Evolutionary conservation across 2,888 invertebrate species (phyloP).

Genomic region (Hoplodrina blanda): DNA sequence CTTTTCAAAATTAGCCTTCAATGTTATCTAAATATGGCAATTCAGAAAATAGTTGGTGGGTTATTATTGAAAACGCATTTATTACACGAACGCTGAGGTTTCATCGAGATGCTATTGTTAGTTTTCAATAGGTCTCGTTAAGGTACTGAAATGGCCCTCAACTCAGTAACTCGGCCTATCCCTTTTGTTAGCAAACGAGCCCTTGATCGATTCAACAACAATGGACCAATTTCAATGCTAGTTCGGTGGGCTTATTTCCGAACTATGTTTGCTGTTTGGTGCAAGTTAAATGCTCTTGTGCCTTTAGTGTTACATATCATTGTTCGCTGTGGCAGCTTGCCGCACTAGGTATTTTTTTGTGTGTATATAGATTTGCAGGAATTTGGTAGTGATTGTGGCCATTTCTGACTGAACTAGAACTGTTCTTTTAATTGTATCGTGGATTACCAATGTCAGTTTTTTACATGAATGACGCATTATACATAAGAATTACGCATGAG

Average conservation of each 20-base stretch:
- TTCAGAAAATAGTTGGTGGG: slow-evolving; percentile 43
- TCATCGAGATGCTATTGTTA: slow-evolving; percentile 85
- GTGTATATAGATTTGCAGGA: neutral
- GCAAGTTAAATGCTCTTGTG: slow-evolving; percentile 41
- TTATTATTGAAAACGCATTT: slow-evolving; percentile 71
- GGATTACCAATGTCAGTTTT: too few relatives aligned
- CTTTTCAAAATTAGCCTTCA: slow-evolving; percentile 49
- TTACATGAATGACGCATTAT: too few relatives aligned
- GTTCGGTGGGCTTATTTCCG: slow-evolving; percentile 72
- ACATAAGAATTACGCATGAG: too few relatives aligned
- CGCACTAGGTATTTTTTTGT: slow-evolving; percentile 15
- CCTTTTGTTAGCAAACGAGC: slow-evolving; percentile 86
- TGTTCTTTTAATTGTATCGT: neutral
- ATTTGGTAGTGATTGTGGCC: slow-evolving; percentile 8
- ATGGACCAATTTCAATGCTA: slow-evolving; percentile 85
- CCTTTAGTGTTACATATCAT: slow-evolving; percentile 1
- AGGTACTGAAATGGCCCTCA: slow-evolving; percentile 81
- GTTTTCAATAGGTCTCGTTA: slow-evolving; percentile 86
- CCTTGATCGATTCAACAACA: slow-evolving; percentile 85
- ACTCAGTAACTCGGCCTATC: slow-evolving; percentile 75
- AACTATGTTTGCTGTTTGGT: slow-evolving; percentile 67
- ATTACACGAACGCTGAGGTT: slow-evolving; percentile 77
- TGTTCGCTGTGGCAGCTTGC: neutral
- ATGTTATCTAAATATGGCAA: slow-evolving; percentile 52
- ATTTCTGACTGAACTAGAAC: slow-evolving; percentile 1